Conservation (phyloP, 2,113 vertebrate species). For the Butorides virescens region DNA sequence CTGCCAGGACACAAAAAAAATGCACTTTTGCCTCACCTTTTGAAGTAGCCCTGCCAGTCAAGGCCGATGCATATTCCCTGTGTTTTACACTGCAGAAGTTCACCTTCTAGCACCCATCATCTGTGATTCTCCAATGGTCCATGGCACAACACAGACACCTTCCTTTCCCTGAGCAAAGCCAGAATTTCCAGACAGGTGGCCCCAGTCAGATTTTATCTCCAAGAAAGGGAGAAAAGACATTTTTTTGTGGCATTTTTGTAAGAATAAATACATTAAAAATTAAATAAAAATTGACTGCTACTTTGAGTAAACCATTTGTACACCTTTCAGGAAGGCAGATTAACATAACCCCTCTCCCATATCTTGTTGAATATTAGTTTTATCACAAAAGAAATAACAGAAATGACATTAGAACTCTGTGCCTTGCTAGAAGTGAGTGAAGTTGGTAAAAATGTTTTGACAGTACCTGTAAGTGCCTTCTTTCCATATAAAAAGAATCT, state of each 20-base stretch:
- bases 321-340: neutral
- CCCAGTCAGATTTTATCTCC: neutral
- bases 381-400: neutral
- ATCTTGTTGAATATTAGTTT: neutral
- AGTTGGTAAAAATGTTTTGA: neutral
- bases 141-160: neutral
- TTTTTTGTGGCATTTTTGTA: neutral
- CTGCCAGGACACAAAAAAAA: neutral
- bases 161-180: neutral
- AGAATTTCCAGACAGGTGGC: neutral
- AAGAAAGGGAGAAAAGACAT: neutral
- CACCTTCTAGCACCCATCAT: neutral
- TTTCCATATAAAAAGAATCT: neutral
- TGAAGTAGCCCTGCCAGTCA: neutral
- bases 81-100: neutral
- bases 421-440: neutral
- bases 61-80: rapidly evolving
- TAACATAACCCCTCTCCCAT: neutral
- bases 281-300: neutral
- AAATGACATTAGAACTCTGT: neutral
- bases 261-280: neutral
- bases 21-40: neutral
- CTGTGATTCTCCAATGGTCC: neutral
- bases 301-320: neutral
- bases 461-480: neutral